phyloP scores from a whole-genome alignment of 2,888 invertebrate species.

The Spilarctia lutea region DNA sequence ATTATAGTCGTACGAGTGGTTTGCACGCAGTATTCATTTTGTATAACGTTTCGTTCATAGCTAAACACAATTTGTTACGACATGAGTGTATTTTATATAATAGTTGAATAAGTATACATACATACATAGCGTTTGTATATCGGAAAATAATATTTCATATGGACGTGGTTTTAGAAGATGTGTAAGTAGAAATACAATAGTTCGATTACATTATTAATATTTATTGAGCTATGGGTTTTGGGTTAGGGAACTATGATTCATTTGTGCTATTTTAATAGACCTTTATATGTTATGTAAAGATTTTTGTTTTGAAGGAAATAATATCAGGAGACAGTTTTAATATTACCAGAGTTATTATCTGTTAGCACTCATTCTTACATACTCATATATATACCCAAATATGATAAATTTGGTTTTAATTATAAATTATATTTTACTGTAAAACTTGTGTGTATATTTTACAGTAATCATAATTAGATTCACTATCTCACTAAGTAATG shows the following conservation, averaged over 20 bases:
- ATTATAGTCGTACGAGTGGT: conserved; percentile 80
- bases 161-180: conserved; percentile 74
- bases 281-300: neutral
- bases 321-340: too few species aligned
- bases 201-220: conserved; percentile 43
- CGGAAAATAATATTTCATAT: conserved; percentile 73
- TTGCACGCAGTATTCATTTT: conserved; percentile 67
- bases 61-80: conserved; percentile 78
- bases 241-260: conserved; percentile 30
- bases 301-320: neutral
- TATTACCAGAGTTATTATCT: neutral
- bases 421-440: neutral
- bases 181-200: conserved; percentile 67
- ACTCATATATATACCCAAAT: too few species aligned
- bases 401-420: neutral
- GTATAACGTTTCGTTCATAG: conserved; percentile 53
- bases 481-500: neutral
- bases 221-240: conserved; percentile 52
- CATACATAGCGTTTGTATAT: conserved; percentile 82
- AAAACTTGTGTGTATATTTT: neutral
- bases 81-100: conserved; percentile 80
- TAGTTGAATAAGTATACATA: conserved; percentile 76
- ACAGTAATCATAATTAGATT: neutral
- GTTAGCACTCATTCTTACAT: too few species aligned
- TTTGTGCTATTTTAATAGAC: neutral